A percentile compares a stretch with the other conserved stretches of the same genome.
phyloP scores from a whole-genome alignment of 1,140 invertebrate species.

The Ceratitis capitata region DNA sequence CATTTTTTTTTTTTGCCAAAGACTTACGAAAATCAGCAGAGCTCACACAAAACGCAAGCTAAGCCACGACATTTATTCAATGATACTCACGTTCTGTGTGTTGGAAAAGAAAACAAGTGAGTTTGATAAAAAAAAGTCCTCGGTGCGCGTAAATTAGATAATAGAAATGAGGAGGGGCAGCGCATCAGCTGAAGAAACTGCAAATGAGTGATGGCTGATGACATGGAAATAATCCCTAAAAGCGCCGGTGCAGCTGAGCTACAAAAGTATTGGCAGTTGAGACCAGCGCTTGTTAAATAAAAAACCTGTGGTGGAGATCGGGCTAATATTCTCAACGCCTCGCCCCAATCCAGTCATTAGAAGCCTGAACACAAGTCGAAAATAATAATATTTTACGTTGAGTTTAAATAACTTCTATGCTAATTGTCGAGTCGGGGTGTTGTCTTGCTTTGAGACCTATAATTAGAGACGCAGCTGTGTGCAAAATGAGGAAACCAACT shows the following conservation, averaged over 20 bases:
- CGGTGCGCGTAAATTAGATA: not conserved
- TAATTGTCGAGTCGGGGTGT: no score
- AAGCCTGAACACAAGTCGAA: no score
- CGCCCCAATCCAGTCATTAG: no score
- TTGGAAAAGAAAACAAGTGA: not conserved
- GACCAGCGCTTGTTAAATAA: no score
- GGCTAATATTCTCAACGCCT: no score
- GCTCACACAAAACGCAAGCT: not conserved
- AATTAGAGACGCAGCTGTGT: no score
- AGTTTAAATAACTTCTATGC: no score
- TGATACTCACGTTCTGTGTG: not conserved
- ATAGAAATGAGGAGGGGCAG: not conserved
- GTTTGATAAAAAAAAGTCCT: not conserved
- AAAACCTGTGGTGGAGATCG: no score
- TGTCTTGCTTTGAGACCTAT: no score
- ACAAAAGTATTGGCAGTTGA: no score
- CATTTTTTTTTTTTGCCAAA: conserved; percentile 52
- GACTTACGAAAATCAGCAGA: not conserved
- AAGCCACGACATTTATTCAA: not conserved
- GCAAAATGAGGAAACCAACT: no score
- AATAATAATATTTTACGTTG: no score
- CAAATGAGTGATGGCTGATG: not conserved
- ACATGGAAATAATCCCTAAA: not conserved
- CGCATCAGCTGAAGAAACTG: not conserved
- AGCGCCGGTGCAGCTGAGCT: not conserved